A percentile compares a stretch with the other conserved stretches of the same genome.
These are phyloP conservation scores for Lasioglossum leucozonium DNA, from an alignment of 2,888 invertebrate genomes.

Conservation along the genomic window DNA sequence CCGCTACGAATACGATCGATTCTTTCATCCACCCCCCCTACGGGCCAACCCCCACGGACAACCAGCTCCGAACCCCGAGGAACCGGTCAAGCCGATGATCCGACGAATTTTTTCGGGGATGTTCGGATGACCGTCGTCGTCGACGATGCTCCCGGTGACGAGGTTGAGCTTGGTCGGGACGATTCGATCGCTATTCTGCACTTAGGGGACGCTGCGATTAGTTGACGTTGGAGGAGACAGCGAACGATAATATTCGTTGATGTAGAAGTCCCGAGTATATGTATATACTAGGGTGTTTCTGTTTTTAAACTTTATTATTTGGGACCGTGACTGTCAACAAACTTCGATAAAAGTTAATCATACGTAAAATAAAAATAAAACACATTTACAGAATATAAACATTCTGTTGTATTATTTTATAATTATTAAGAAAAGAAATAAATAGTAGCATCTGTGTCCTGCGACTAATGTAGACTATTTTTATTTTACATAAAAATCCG, in stretches of 20 bases:
- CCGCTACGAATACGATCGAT: conserved; percentile 8
- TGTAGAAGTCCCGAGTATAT: not conserved
- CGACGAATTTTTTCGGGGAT: conserved; percentile 14
- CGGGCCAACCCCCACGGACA: conserved; percentile 1
- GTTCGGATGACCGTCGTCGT: not conserved
- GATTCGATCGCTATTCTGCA: not conserved
- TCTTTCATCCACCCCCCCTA: not conserved
- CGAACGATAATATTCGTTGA: not conserved
- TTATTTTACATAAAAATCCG: too few relatives aligned
- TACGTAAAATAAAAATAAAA: not conserved
- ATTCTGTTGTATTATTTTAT: not conserved
- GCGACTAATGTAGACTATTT: not conserved
- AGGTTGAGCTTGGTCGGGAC: conserved; percentile 1
- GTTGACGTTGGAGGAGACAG: not conserved
- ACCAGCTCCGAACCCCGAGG: not conserved
- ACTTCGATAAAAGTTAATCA: not conserved
- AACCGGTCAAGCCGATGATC: conserved; percentile 6
- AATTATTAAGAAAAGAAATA: not conserved
- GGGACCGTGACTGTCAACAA: not conserved
- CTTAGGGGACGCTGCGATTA: not conserved
- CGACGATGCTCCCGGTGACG: not conserved
- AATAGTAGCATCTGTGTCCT: not conserved
- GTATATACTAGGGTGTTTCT: too few relatives aligned
- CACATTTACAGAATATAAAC: not conserved
- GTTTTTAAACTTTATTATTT: not conserved